Conservation (phyloP, 2,888 invertebrate genomes). For the Metalampra italica region DNA sequence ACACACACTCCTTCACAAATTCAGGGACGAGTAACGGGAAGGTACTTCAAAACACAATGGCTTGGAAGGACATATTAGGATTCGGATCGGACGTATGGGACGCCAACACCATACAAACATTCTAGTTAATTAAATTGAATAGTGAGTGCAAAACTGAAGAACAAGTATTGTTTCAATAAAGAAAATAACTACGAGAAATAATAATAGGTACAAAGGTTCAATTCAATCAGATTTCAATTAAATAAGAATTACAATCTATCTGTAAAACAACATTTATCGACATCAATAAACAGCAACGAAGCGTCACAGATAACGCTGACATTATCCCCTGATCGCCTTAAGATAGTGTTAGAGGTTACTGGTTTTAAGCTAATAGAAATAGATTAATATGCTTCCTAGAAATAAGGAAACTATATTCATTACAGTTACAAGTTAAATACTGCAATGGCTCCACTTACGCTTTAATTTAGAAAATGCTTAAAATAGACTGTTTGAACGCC, state of each 20-base stretch:
- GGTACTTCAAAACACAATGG: slow-evolving; percentile 56
- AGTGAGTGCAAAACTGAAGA: slow-evolving; percentile 1
- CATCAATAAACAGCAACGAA: slow-evolving; percentile 27
- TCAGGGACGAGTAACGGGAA: slow-evolving; percentile 66
- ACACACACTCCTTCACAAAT: slow-evolving; percentile 56
- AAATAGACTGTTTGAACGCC: background rate
- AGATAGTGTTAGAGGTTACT: slow-evolving; percentile 8
- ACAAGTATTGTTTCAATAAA: background rate
- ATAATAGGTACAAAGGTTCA: background rate
- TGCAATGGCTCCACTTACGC: too few species aligned
- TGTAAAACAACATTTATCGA: slow-evolving; percentile 6
- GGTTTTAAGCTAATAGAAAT: too few species aligned
- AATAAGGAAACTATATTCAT: too few species aligned
- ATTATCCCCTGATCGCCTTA: slow-evolving; percentile 27
- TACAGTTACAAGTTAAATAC: too few species aligned
- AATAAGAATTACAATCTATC: background rate
- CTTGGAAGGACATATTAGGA: slow-evolving; percentile 42
- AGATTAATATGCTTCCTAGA: background rate
- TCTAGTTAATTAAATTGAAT: slow-evolving; percentile 15
- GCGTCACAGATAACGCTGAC: slow-evolving; percentile 17
- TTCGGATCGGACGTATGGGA: slow-evolving; percentile 22
- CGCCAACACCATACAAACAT: too few species aligned
- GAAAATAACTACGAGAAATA: background rate
- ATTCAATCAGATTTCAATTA: background rate
- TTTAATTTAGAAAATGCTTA: background rate